These are phyloP conservation scores for Eonycteris spelaea DNA, from an alignment of 2,113 vertebrate species.

Conservation along the genomic window DNA sequence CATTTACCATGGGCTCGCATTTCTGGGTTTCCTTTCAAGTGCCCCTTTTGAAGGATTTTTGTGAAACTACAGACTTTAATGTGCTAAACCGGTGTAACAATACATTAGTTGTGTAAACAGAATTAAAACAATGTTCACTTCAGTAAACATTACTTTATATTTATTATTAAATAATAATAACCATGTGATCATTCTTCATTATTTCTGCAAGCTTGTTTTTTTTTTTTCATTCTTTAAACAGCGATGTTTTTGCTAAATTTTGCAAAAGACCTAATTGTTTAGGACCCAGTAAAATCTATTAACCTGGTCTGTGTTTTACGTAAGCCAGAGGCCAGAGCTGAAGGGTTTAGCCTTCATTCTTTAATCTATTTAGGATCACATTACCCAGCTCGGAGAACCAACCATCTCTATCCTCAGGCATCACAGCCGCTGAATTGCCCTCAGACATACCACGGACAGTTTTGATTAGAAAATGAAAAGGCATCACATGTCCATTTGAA, in stretches of 20 bases:
- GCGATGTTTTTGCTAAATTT: neutral
- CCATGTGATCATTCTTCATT: neutral
- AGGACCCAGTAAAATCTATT: neutral
- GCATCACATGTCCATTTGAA: neutral
- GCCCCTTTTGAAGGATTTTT: neutral
- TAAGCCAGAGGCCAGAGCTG: neutral
- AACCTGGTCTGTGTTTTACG: neutral
- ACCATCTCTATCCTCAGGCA: neutral
- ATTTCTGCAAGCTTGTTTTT: neutral
- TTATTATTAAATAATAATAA: constrained; percentile 6
- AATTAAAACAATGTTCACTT: constrained; percentile 12
- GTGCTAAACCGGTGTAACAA: neutral
- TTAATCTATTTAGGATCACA: constrained; percentile 44
- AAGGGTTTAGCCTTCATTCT: neutral
- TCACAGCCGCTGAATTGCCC: neutral
- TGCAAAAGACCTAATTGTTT: neutral
- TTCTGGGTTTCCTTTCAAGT: neutral
- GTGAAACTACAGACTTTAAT: neutral
- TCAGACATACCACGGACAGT: neutral
- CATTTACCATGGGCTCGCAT: neutral
- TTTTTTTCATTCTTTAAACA: neutral
- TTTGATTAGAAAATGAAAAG: constrained; percentile 4
- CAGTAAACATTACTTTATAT: neutral
- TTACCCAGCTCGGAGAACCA: neutral
- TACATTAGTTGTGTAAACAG: neutral